These are phyloP conservation scores for Drosophila subquinaria DNA, from an alignment of 2,888 invertebrate genomes.

Conservation along the genomic window DNA sequence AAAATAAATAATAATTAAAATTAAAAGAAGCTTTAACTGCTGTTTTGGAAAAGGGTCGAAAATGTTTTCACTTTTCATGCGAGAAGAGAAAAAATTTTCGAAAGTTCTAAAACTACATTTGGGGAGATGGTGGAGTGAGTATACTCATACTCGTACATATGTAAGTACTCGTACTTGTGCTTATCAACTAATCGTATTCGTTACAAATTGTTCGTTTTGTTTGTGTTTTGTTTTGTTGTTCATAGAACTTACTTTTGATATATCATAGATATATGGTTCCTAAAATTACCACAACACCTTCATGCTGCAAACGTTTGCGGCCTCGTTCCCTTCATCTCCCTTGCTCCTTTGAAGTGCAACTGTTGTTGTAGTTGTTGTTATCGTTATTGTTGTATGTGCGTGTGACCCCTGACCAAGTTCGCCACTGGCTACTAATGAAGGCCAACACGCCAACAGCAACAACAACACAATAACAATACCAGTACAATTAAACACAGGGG, in stretches of 20 bases:
- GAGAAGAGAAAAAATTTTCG: conserved; percentile 78
- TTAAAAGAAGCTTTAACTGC: background rate
- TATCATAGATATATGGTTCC: conserved; percentile 99
- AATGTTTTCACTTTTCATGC: conserved; percentile 70
- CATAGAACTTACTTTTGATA: conserved; percentile 98
- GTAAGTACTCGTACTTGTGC: conserved; percentile 13
- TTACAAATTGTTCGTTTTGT: conserved; percentile 67
- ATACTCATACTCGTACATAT: background rate
- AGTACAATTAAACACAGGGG: conserved; percentile 10
- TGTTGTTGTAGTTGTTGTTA: conserved; percentile 4
- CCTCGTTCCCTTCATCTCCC: conserved; percentile 1
- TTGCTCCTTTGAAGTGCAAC: background rate
- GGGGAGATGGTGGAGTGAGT: background rate
- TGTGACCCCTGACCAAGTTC: conserved; percentile 50
- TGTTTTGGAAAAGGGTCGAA: conserved; percentile 53
- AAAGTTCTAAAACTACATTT: conserved; percentile 51
- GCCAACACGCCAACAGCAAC: conserved; percentile 12
- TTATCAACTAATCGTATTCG: conserved; percentile 41
- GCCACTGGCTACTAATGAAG: conserved; percentile 59
- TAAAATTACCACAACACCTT: conserved; percentile 90
- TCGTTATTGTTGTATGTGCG: conserved; percentile 1
- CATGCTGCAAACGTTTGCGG: conserved; percentile 46
- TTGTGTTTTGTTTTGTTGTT: conserved; percentile 87
- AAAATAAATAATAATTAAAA: conserved; percentile 44
- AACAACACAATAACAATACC: background rate